Conservation (phyloP, 2,888 invertebrate genomes). For the Ptychoptera contaminata region DNA sequence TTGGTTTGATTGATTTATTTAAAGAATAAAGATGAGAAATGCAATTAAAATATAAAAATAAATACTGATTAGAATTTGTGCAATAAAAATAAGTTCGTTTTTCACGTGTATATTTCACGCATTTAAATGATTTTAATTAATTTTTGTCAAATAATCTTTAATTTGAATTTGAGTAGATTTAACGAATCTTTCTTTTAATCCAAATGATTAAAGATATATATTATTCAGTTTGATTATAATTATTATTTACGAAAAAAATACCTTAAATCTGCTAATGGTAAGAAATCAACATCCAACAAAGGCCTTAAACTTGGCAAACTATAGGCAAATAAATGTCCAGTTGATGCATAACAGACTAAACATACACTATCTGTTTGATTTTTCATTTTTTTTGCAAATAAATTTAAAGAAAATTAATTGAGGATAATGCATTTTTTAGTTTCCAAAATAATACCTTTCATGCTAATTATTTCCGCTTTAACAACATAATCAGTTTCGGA, state of each 20-base stretch:
- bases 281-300: constrained; percentile 84
- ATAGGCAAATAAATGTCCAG: constrained; percentile 84
- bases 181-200: too few species aligned
- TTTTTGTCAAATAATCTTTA: too few species aligned
- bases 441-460: constrained; percentile 52
- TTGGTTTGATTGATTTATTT: too few species aligned
- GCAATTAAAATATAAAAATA: too few species aligned
- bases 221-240: constrained; percentile 2
- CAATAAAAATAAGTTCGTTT: too few species aligned
- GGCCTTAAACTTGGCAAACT: constrained; percentile 91
- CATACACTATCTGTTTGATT: constrained; percentile 74
- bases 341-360: constrained; percentile 85
- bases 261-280: constrained; percentile 89
- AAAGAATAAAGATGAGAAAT: too few species aligned
- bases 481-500: constrained; percentile 88
- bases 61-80: too few species aligned
- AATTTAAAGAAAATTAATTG: constrained; percentile 14
- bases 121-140: too few species aligned
- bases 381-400: constrained; percentile 3
- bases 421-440: not conserved
- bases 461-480: constrained; percentile 80
- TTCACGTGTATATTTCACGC: too few species aligned
- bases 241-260: constrained; percentile 24
- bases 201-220: too few species aligned
- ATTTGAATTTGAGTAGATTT: too few species aligned